Percentiles rank a stretch among this genome's conserved stretches.
Evolutionary conservation across 2,113 vertebrate species (phyloP).

Genomic region (Balaeniceps rex): DNA sequence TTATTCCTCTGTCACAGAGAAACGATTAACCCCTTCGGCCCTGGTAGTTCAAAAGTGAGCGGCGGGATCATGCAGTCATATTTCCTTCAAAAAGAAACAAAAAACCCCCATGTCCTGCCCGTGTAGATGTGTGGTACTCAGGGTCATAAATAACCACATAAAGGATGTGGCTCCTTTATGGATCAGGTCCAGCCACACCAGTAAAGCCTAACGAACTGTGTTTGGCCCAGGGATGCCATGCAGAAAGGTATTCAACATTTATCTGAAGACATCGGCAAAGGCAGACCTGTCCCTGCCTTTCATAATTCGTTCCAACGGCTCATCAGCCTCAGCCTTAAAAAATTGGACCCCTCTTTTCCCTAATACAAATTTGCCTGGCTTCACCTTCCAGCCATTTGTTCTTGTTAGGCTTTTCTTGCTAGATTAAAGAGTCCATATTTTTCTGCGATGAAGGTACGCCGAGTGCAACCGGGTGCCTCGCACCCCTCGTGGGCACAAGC

Average conservation of each 20-base stretch:
- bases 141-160: not conserved
- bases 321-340: not conserved
- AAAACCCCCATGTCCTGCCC: not conserved
- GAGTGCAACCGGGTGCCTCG: not conserved
- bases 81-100: not conserved
- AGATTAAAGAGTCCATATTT: not conserved
- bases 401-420: not conserved
- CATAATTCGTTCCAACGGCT: not conserved
- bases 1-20: not conserved
- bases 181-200: not conserved
- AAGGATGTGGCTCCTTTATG: not conserved
- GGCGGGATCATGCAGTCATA: fast-evolving
- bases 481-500: not conserved
- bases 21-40: not conserved
- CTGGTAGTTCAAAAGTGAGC: not conserved
- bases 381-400: not conserved
- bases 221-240: not conserved
- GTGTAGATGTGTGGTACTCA: fast-evolving
- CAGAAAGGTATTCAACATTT: not conserved
- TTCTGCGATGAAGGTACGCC: fast-evolving
- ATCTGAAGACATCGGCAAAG: not conserved
- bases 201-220: not conserved
- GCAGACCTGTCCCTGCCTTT: not conserved
- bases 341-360: not conserved
- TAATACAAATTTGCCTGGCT: not conserved